These are phyloP conservation scores for Hermetia illucens DNA, from an alignment of 1,140 invertebrate species.

Conservation along the genomic window DNA sequence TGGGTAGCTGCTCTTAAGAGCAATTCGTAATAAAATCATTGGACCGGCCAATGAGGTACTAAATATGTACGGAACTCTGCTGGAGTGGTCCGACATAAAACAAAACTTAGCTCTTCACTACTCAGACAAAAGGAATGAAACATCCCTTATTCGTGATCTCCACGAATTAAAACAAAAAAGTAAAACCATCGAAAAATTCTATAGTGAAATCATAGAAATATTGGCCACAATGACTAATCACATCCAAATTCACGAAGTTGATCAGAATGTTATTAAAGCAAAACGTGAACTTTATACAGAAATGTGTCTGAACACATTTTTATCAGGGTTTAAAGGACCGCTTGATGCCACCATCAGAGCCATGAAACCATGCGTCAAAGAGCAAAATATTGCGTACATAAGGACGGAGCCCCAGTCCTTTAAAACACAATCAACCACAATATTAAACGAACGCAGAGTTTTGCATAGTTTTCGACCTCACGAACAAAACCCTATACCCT, in stretches of 20 bases:
- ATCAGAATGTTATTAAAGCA: conserved; percentile 4
- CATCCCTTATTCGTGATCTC: conserved; percentile 4
- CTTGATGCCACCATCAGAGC: too few species aligned
- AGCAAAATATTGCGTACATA: too few species aligned
- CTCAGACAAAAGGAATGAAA: conserved; percentile 6
- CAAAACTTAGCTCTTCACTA: conserved; percentile 5
- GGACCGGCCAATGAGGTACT: conserved; percentile 6
- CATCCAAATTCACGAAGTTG: conserved; percentile 3
- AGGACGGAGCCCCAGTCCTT: too few species aligned
- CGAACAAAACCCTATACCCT: too few species aligned
- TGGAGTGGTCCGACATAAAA: conserved; percentile 5
- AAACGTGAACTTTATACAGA: too few species aligned
- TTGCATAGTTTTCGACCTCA: too few species aligned
- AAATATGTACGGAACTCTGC: conserved; percentile 4
- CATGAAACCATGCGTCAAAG: too few species aligned
- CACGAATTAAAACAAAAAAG: conserved; percentile 3
- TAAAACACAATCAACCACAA: too few species aligned
- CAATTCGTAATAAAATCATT: conserved; percentile 6
- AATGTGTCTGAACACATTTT: too few species aligned
- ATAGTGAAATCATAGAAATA: conserved; percentile 7
- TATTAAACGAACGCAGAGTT: too few species aligned
- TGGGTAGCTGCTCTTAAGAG: conserved; percentile 2
- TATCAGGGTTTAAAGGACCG: too few species aligned
- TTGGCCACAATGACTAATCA: conserved; percentile 2
- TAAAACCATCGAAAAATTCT: conserved; percentile 3